Evolutionary conservation across 92 coral and sea anemone species (phyloP).

Genomic region (Virgularia gustaviana): DNA sequence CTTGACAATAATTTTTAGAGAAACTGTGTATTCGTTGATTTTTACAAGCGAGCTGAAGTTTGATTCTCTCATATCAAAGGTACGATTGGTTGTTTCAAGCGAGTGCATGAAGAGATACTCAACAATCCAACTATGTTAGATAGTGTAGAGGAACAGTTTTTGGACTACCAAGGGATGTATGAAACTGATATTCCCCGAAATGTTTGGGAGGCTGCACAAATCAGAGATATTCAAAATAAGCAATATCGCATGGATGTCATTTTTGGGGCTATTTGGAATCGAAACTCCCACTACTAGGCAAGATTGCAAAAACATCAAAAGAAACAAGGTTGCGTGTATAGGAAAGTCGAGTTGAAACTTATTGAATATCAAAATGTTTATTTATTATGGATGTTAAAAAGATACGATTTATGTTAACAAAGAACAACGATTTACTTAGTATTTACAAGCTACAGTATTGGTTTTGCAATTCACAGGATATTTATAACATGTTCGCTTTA

Average conservation of each 20-base stretch:
- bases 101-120: constrained; percentile 17
- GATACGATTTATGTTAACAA: neutral
- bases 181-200: constrained; percentile 30
- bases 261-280: constrained; percentile 28
- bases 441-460: neutral
- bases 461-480: constrained; percentile 12
- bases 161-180: constrained; percentile 34
- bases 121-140: constrained; percentile 21
- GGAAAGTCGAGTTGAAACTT: too few relatives aligned
- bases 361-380: neutral
- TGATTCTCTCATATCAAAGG: constrained; percentile 31
- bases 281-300: constrained; percentile 23
- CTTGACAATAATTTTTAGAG: constrained; percentile 26
- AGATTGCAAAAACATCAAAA: too few relatives aligned
- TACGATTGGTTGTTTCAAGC: constrained; percentile 26
- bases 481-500: constrained; percentile 24
- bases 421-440: constrained; percentile 3
- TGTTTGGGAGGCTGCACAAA: constrained; percentile 23
- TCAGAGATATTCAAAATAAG: constrained; percentile 10
- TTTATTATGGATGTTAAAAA: neutral
- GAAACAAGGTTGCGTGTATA: too few relatives aligned
- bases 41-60: constrained; percentile 16
- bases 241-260: constrained; percentile 38
- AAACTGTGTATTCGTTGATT: constrained; percentile 33
- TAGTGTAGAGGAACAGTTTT: constrained; percentile 36